Conservation (phyloP, 2,888 invertebrate species). For the Bellardia pandia region DNA sequence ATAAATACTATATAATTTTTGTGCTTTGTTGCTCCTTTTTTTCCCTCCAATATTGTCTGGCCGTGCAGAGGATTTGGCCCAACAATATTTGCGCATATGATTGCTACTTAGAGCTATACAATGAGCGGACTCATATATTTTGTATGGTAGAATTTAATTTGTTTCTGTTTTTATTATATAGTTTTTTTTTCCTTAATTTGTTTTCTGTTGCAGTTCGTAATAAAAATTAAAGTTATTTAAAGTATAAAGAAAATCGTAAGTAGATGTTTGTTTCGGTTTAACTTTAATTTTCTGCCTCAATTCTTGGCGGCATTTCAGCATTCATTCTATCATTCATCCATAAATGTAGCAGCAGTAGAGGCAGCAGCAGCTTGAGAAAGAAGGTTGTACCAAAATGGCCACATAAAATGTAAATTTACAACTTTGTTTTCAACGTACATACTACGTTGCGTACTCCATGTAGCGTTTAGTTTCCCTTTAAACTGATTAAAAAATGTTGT, state of each 20-base stretch:
- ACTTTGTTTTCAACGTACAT: slow-evolving; percentile 77
- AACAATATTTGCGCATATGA: slow-evolving; percentile 45
- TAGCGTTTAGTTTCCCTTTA: slow-evolving; percentile 55
- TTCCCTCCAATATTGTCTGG: neutral
- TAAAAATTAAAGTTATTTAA: slow-evolving; percentile 70
- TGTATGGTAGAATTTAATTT: slow-evolving; percentile 59
- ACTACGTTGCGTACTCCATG: slow-evolving; percentile 36
- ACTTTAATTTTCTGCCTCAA: slow-evolving; percentile 66
- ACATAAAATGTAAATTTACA: slow-evolving; percentile 81
- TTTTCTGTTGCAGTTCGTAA: slow-evolving; percentile 36
- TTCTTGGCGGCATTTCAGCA: slow-evolving; percentile 44
- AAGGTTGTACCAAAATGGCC: slow-evolving; percentile 47
- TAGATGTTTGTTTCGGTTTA: slow-evolving; percentile 48
- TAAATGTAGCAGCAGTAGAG: neutral
- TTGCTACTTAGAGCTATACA: slow-evolving; percentile 56
- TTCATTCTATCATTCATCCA: neutral
- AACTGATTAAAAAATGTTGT: slow-evolving; percentile 65
- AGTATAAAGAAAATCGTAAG: slow-evolving; percentile 56
- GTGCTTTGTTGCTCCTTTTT: slow-evolving; percentile 2
- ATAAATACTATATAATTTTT: slow-evolving; percentile 38
- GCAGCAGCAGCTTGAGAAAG: neutral
- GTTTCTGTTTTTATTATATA: slow-evolving; percentile 50
- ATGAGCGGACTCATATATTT: slow-evolving; percentile 18
- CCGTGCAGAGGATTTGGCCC: neutral
- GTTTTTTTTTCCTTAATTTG: neutral